Conservation (phyloP, 2,888 invertebrate species). For the Heliconius hortense region DNA sequence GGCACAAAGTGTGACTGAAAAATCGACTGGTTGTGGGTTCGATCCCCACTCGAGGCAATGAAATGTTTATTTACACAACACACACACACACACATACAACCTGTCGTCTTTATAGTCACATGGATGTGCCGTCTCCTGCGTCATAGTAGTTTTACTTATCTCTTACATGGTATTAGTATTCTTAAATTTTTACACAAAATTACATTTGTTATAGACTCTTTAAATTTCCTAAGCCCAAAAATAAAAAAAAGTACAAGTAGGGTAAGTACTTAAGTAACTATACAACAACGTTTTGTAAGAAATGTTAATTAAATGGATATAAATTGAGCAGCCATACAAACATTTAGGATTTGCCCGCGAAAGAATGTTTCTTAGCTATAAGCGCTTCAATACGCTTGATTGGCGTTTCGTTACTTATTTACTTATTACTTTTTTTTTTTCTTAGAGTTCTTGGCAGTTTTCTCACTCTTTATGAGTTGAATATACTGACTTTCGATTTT, state of each 20-base stretch:
- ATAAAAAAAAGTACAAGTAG: too few species aligned
- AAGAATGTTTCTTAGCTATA: constrained; percentile 1
- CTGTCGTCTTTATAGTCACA: background rate
- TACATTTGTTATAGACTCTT: too few species aligned
- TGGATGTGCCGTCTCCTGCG: background rate
- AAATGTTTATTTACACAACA: too few species aligned
- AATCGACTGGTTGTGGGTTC: too few species aligned
- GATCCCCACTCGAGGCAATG: too few species aligned
- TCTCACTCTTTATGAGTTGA: background rate
- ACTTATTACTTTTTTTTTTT: background rate
- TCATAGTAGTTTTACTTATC: too few species aligned
- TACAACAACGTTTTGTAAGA: background rate
- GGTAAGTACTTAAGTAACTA: background rate
- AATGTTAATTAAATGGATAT: constrained; percentile 1
- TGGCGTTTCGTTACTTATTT: background rate
- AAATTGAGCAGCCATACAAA: background rate
- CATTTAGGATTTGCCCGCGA: background rate
- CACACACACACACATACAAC: too few species aligned
- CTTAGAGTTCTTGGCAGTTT: background rate
- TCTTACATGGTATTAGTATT: too few species aligned
- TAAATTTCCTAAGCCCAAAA: too few species aligned
- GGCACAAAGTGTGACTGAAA: too few species aligned
- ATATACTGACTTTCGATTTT: too few species aligned
- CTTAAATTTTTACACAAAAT: too few species aligned
- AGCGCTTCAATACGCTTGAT: background rate